Evolutionary conservation across 2,113 vertebrate genomes (phyloP).

Genomic region (Tylochromis polylepis): DNA sequence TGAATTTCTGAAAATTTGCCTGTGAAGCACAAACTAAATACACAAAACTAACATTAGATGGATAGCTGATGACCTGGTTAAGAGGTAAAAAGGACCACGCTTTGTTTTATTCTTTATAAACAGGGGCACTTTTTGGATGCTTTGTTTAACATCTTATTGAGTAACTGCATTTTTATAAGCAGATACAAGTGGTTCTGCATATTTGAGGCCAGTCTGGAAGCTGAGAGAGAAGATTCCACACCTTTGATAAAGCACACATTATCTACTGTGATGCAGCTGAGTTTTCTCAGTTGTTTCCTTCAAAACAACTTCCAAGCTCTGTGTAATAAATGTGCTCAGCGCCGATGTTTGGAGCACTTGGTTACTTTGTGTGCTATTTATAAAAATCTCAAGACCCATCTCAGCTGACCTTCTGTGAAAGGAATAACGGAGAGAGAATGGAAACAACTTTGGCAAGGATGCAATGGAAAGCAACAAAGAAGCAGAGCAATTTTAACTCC

Average conservation of each 20-base stretch:
- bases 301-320: not conserved
- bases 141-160: not conserved
- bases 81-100: not conserved
- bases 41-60: not conserved
- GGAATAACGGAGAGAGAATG: not conserved
- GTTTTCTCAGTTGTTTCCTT: not conserved
- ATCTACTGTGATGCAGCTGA: not conserved
- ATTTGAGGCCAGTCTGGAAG: not conserved
- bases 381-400: not conserved
- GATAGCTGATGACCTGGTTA: not conserved
- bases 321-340: not conserved
- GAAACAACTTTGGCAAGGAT: not conserved
- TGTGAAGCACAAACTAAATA: not conserved
- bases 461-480: slow-evolving; percentile 1
- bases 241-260: not conserved
- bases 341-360: not conserved
- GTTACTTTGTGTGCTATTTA: slow-evolving; percentile 9
- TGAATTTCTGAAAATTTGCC: not conserved
- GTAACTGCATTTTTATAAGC: not conserved
- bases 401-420: not conserved
- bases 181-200: not conserved
- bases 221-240: not conserved
- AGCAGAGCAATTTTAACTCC: slow-evolving; percentile 18
- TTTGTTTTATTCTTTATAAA: not conserved
- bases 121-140: not conserved